A percentile compares a stretch with the other conserved stretches of the same genome.
Conservation (phyloP, 2,797 vertebrate species). For the Columba guinea region DNA sequence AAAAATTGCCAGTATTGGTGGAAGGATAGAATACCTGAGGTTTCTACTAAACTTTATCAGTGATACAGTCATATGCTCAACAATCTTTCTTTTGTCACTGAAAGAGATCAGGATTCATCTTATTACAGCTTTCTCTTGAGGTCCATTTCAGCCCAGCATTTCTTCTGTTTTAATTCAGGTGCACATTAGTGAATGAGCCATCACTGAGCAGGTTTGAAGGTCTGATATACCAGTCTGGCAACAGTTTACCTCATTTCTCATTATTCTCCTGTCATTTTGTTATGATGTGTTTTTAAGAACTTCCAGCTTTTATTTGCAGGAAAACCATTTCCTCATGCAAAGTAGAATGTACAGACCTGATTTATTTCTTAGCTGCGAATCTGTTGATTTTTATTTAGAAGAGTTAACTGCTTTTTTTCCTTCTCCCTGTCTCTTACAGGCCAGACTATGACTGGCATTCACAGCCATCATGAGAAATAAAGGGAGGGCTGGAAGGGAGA, state of each 20-base stretch:
- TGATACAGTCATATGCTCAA: neutral
- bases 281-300: slow-evolving; percentile 34
- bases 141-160: neutral
- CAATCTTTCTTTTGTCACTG: neutral
- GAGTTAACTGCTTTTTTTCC: neutral
- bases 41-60: neutral
- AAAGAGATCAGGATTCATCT: neutral
- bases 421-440: neutral
- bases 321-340: neutral
- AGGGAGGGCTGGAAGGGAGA: neutral
- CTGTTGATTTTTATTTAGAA: neutral
- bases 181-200: neutral
- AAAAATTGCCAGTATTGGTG: neutral
- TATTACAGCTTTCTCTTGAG: neutral
- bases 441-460: neutral
- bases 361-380: slow-evolving; percentile 33
- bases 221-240: neutral
- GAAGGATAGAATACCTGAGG: neutral
- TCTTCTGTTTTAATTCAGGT: neutral
- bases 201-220: neutral
- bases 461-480: neutral
- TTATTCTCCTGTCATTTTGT: slow-evolving; percentile 27
- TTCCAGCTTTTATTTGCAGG: slow-evolving; percentile 8
- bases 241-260: neutral
- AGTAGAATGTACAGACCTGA: neutral